These are phyloP conservation scores for Amblyopsis rosae DNA, from an alignment of 2,113 vertebrate genomes.

Conservation along the genomic window DNA sequence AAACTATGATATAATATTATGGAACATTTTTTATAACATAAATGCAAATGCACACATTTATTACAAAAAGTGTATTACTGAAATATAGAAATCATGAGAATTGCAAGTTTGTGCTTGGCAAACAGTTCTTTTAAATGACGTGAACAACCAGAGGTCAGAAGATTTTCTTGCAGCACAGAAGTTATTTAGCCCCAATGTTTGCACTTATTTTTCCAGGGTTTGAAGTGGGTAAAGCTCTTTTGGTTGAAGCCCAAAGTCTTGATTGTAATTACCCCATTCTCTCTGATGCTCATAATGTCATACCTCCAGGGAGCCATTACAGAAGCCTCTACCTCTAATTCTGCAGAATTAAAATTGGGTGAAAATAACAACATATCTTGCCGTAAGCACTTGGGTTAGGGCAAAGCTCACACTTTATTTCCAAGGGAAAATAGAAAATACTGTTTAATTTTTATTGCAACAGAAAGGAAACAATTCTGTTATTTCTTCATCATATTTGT, in stretches of 20 bases:
- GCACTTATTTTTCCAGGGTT: conserved; percentile 48
- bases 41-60: neutral
- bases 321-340: conserved; percentile 65
- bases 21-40: too few species aligned
- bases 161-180: conserved; percentile 29
- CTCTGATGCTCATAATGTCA: conserved; percentile 64
- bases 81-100: neutral
- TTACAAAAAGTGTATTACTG: neutral
- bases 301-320: conserved; percentile 66
- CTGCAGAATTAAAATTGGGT: conserved; percentile 55
- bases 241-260: conserved; percentile 58
- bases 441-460: conserved; percentile 52
- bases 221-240: conserved; percentile 66
- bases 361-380: conserved; percentile 13
- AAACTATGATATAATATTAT: too few species aligned
- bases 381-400: conserved; percentile 21
- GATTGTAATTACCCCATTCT: conserved; percentile 71
- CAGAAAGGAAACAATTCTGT: conserved; percentile 28
- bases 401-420: conserved; percentile 37
- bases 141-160: conserved; percentile 7
- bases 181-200: conserved; percentile 48
- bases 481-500: neutral
- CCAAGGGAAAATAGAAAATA: conserved; percentile 38
- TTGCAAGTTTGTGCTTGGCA: neutral
- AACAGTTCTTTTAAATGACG: conserved; percentile 10